phyloP scores from a whole-genome alignment of 1,140 invertebrate genomes.

The Agrypnia vestita region DNA sequence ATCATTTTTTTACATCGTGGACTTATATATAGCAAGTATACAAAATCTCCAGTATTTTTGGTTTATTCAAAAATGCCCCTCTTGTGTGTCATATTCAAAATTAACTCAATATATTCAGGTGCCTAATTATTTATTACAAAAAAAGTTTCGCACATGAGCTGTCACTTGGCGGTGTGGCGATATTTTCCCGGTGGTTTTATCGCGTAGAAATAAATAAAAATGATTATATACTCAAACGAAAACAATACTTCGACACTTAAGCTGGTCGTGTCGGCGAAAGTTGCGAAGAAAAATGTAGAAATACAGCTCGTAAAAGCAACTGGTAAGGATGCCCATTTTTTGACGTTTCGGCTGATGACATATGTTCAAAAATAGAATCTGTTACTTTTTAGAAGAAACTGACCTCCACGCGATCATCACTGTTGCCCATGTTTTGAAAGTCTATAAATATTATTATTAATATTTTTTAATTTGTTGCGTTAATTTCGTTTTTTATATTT shows the following conservation, averaged over 20 bases:
- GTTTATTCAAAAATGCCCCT: not conserved
- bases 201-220: slow-evolving; percentile 62
- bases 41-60: not conserved
- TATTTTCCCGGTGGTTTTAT: not conserved
- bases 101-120: not conserved
- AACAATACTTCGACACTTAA: slow-evolving; percentile 83
- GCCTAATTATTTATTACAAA: not conserved
- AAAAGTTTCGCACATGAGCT: not conserved
- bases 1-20: too few relatives aligned
- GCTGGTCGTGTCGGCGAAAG: slow-evolving; percentile 78
- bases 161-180: not conserved
- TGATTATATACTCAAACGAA: slow-evolving; percentile 81
- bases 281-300: slow-evolving; percentile 73
- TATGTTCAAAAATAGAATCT: slow-evolving; percentile 49
- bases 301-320: slow-evolving; percentile 73
- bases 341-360: slow-evolving; percentile 35
- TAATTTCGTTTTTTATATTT: slow-evolving; percentile 25
- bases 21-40: too few relatives aligned
- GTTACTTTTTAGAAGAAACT: not conserved
- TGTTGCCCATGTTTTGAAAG: slow-evolving; percentile 39
- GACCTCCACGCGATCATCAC: not conserved
- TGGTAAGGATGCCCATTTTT: slow-evolving; percentile 68
- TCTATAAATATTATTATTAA: slow-evolving; percentile 30
- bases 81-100: not conserved
- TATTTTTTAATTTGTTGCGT: not conserved